phyloP scores from a whole-genome alignment of 2,797 vertebrate genomes.

The Sebastiscus tertius region DNA sequence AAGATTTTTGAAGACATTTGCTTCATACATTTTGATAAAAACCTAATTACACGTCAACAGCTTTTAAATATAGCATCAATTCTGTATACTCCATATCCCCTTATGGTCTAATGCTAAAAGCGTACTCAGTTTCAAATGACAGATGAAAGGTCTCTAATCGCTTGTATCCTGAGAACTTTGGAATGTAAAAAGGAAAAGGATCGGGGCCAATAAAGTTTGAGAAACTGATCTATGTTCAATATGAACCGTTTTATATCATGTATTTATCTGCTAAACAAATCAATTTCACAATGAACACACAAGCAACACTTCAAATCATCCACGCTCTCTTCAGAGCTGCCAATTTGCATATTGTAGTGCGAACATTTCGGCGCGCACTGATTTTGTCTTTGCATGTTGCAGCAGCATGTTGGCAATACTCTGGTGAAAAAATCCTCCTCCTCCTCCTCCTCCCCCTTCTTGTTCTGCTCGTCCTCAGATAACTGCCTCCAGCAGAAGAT shows the following conservation, averaged over 20 bases:
- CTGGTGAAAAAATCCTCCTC: conserved; percentile 31
- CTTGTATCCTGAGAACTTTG: not conserved
- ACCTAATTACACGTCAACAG: not conserved
- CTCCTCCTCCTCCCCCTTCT: conserved; percentile 27
- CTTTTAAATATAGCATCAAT: not conserved
- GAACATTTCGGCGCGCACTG: conserved; percentile 22
- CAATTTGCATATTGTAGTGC: conserved; percentile 14
- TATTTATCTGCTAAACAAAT: not conserved
- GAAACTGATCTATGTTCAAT: not conserved
- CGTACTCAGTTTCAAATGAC: not conserved
- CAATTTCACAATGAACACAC: not conserved
- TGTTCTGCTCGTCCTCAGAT: conserved; percentile 73
- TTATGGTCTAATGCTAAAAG: not conserved
- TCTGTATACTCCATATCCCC: not conserved
- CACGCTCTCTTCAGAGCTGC: not conserved
- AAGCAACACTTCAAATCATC: not conserved
- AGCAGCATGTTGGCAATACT: conserved; percentile 60
- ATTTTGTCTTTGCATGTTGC: conserved; percentile 64
- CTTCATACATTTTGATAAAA: not conserved
- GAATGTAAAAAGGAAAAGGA: not conserved
- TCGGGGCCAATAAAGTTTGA: not conserved
- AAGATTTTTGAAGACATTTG: not conserved
- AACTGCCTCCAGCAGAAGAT: conserved; percentile 78
- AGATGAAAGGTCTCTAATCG: not conserved
- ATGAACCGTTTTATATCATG: not conserved